Evolutionary conservation across 2,797 vertebrate species (phyloP).

Genomic region (Falco concolor): DNA sequence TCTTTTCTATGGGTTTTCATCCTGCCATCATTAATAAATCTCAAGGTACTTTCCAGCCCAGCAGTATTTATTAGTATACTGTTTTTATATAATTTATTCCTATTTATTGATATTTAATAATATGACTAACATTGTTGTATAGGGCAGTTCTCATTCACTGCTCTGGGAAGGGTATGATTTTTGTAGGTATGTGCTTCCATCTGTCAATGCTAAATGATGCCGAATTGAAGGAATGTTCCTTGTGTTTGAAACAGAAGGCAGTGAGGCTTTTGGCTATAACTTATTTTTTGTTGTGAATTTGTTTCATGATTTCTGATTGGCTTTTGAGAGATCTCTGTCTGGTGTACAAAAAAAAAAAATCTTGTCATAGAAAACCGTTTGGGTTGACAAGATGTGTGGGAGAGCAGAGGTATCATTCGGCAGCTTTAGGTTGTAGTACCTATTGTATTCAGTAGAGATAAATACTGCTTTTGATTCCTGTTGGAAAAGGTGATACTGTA

Average conservation of each 20-base stretch:
- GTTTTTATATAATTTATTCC: background rate
- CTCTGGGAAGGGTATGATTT: constrained; percentile 21
- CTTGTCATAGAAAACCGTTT: constrained; percentile 21
- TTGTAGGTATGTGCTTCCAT: constrained; percentile 62
- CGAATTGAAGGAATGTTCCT: constrained; percentile 58
- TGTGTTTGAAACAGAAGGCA: constrained; percentile 66
- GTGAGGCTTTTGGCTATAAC: constrained; percentile 49
- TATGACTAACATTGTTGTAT: background rate
- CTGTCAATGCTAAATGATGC: constrained; percentile 52
- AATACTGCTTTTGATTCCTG: background rate
- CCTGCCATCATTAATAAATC: background rate
- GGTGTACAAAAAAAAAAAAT: constrained; percentile 20
- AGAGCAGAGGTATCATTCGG: background rate
- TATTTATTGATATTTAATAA: background rate
- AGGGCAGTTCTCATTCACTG: constrained; percentile 13
- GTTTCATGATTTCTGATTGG: constrained; percentile 46
- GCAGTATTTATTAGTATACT: background rate
- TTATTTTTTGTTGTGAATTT: constrained; percentile 59
- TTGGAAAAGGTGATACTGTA: background rate
- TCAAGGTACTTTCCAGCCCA: background rate
- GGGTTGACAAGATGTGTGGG: constrained; percentile 40
- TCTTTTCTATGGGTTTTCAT: background rate
- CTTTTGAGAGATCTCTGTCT: constrained; percentile 49
- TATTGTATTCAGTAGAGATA: background rate
- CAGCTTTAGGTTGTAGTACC: background rate